Evolutionary conservation across 2,797 vertebrate genomes (phyloP).

Genomic region (Pogonophryne albipinna): DNA sequence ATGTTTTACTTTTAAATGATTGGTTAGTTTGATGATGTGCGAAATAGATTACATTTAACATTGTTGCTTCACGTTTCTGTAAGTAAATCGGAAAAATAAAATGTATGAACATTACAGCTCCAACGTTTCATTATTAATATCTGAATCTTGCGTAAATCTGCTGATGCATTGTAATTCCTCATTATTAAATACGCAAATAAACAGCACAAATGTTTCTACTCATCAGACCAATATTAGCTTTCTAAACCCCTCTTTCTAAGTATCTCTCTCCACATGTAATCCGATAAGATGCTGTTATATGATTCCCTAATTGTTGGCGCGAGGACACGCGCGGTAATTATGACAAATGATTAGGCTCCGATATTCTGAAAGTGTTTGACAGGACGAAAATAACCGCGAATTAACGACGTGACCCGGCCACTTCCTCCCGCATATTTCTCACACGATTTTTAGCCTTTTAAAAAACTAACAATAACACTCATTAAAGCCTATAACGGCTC

Average conservation of each 20-base stretch:
- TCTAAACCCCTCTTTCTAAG: not conserved
- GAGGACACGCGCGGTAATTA: slow-evolving; percentile 72
- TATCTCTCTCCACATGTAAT: not conserved
- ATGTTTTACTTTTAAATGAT: not conserved
- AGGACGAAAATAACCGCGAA: slow-evolving; percentile 69
- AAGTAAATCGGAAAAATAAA: slow-evolving; percentile 1
- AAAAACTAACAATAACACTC: slow-evolving; percentile 75
- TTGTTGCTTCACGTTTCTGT: slow-evolving; percentile 1
- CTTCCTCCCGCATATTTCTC: slow-evolving; percentile 61
- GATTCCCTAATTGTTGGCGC: slow-evolving; percentile 62
- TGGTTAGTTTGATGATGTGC: not conserved
- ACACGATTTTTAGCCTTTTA: slow-evolving; percentile 43
- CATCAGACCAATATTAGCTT: not conserved
- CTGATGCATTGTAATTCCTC: not conserved
- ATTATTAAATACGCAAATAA: not conserved
- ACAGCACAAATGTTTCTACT: not conserved
- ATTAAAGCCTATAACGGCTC: slow-evolving; percentile 67
- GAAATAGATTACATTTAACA: not conserved
- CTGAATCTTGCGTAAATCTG: not conserved
- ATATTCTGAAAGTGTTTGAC: slow-evolving; percentile 72
- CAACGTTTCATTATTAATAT: not conserved
- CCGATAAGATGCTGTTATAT: slow-evolving; percentile 33
- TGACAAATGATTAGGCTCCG: slow-evolving; percentile 73
- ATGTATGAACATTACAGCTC: not conserved
- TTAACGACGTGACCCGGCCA: slow-evolving; percentile 66